Base-by-base conservation (phyloP, 2,113 vertebrate species). In the Micronycteris hirsuta region DNA sequence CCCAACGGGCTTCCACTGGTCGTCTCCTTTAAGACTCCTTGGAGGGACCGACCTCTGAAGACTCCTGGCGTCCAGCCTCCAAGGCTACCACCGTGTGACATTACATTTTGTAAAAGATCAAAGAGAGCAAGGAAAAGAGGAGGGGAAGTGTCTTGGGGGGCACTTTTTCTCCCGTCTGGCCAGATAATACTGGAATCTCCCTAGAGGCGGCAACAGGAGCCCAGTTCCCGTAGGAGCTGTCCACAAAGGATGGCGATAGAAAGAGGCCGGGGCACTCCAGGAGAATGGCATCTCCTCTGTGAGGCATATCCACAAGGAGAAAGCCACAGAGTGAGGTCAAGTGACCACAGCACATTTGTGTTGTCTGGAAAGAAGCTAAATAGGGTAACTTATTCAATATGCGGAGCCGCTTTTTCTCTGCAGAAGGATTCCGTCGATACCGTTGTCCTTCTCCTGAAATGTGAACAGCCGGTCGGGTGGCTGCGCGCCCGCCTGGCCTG, bases 81-180 rank as follows among this genome's bases (percentile, higher is more conserved):
- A 87, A 94, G 96, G 93, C 95, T 95, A 52, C 86, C 94, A 96
- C 96, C 96, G 89, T 91, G 94, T 95, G 97, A 93, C 91, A 76
- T 93, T 96, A 86, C 82, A 93, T 95, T 98, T 97, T 97, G 93
- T 86, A 97, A 97, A 97, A 97, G 95, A 98, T 97, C 98, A 97
- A 98, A 98, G 96, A 92, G 38, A 68, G 5, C n/a, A 28, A 63
- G 63, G 63, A n/a, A 58, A 93, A 45, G 92, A 73, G 54, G n/a
- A n/a, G 41, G n/a, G 33, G 41, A 28, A 36, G 63, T 17, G 3
- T 80, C 70, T n/a, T 15, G 22, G 7, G 36, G 13, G 5, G 38
- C 7, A 73, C 11, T 3, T 8, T 77, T 11, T 26, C 16, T 31
- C 14, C 5, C 31, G 17, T 61, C 89, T 58, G 87, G 17, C 10